Base-by-base conservation (phyloP, 92 coral and sea anemone species). In the Paramuricea clavata region DNA sequence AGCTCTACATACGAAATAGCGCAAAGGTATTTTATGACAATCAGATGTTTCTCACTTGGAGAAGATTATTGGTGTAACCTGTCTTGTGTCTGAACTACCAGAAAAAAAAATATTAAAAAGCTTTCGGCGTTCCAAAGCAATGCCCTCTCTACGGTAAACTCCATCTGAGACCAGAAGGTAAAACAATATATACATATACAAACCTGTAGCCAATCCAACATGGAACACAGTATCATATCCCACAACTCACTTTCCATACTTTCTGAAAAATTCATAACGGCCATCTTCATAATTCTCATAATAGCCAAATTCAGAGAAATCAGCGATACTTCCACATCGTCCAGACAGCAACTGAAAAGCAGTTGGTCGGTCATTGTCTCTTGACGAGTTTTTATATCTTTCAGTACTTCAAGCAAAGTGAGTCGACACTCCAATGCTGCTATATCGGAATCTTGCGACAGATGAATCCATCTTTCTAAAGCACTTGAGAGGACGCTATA, bases 121-220 rank as follows among this genome's bases (percentile, higher is more conserved):
- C 3, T 21, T 22, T 12, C 72, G 22, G 22, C 22, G 27, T 65
- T 30, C 70, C 43, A 2, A 26, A 19, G 43, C 13, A 15, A 33
- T 2, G 47, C 41, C 19, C n/a, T n/a, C n/a, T n/a, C n/a, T n/a
- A n/a, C n/a, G n/a, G n/a, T n/a, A n/a, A n/a, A n/a, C n/a, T n/a
- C n/a, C n/a, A n/a, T n/a, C n/a, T n/a, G n/a, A n/a, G n/a, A n/a
- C n/a, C n/a, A n/a, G n/a, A n/a, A n/a, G 11, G 10, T 2, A 1
- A 32, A 10, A 5, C 15, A 25, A 25, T 7, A 16, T 28, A 33
- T n/a, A 27, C 21, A 50, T 9, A 16, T 23, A 59, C 84, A 52
- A 36, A 95, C 98, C 98, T 95, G 98, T 34, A 96, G 85, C 99
- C 99, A 96, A 12, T 95, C 97, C 59, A 94, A 93, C 89, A 94